Conservation (phyloP, 2,113 vertebrate species). For the Megaleporinus macrocephalus region DNA sequence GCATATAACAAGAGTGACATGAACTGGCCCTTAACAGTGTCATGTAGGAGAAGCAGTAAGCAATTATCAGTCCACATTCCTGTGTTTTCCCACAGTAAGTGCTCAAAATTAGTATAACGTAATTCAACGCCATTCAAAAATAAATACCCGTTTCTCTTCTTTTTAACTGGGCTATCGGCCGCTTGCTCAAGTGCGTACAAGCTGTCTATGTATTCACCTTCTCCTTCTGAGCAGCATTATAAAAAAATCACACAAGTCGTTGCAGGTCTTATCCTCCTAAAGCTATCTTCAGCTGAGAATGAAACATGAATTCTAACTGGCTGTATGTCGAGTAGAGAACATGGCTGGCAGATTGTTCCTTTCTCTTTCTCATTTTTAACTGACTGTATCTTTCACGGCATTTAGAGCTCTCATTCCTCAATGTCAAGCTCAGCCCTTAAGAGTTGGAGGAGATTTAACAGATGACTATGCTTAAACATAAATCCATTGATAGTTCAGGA, state of each 20-base stretch:
- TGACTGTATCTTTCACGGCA: constrained; percentile 12
- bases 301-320: not conserved
- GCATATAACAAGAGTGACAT: too few relatives aligned
- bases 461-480: constrained; percentile 34
- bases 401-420: constrained; percentile 28
- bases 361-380: constrained; percentile 19
- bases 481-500: constrained; percentile 37
- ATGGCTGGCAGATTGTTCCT: not conserved
- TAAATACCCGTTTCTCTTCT: too few relatives aligned
- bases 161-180: too few relatives aligned
- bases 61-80: too few relatives aligned
- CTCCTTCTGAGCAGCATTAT: not conserved
- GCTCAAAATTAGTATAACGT: too few relatives aligned
- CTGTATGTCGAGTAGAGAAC: not conserved
- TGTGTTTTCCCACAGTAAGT: too few relatives aligned
- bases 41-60: too few relatives aligned
- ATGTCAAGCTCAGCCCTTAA: constrained; percentile 30
- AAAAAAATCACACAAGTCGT: not conserved
- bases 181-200: too few relatives aligned
- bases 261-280: not conserved
- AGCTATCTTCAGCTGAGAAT: not conserved
- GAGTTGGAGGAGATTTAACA: constrained; percentile 43
- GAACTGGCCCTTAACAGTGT: too few relatives aligned
- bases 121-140: too few relatives aligned
- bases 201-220: too few relatives aligned